Evolutionary conservation across 1,140 invertebrate genomes (phyloP), one percentile per base, ranked within the genome.

Genomic region (Diprion similis): DNA sequence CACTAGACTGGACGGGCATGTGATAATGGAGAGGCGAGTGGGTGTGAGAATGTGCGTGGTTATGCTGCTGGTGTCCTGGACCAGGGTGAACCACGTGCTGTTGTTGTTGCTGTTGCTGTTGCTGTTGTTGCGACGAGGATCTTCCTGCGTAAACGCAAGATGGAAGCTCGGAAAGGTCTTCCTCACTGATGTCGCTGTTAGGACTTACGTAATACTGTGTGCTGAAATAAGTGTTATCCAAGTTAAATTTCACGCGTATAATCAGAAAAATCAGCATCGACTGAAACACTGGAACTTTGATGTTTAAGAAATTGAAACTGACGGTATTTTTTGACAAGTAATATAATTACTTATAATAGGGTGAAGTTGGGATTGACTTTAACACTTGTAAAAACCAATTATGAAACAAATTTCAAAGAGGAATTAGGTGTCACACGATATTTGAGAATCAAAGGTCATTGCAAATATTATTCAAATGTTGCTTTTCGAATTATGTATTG

Each of bases 71-170:
- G n/a, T 59, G 51, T 15, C 51, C 51, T 70, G 82, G 79, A 0
- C 82, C 79, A 2, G 83, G 77, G 47, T 86, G 86, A 45, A 81
- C 75, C 24, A 86, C 78, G 71, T 88, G 85, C 75, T 87, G 85
- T 24, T 77, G 82, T 82, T 37, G 81, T 76, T 77, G 46, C 72
- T 76, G 77, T 65, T 84, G 84, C 74, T 87, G 84, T 64, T 85
- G 74, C 17, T 78, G 78, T 3, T 85, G 78, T 24, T 85, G 71
- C 71, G 82, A 48, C 75, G 87, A 74, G 46, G 89, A 77, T 85
- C 90, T 81, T 77, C 89, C 88, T 0, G 92, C 92, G 78, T 93
- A 94, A 73, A 92, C 90, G 78, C 92, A 94, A 66, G 92, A 92
- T 2, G 92, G 92, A 73, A 93, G 85, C 72, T 94, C 92, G 10